Evolutionary conservation across 2,888 invertebrate species (phyloP).

Genomic region (Himalopsyche kuldschensis): DNA sequence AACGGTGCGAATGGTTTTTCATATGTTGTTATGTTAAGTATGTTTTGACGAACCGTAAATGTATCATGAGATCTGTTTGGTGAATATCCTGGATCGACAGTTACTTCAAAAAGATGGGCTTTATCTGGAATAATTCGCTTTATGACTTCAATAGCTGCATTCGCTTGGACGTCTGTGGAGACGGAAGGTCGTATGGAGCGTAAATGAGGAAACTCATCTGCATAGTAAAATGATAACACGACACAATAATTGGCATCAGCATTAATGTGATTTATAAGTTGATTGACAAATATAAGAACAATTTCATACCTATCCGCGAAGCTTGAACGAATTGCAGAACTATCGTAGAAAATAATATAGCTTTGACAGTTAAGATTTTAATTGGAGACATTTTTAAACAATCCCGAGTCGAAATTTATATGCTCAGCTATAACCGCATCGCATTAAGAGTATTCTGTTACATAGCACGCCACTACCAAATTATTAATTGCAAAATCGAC

Average conservation of each 20-base stretch:
- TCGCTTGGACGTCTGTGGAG: slow-evolving; percentile 7
- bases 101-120: slow-evolving; percentile 23
- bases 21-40: background rate
- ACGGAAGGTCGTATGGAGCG: background rate
- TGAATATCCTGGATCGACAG: slow-evolving; percentile 9
- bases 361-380: background rate
- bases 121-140: slow-evolving; percentile 31
- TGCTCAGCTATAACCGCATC: too few relatives aligned
- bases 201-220: background rate
- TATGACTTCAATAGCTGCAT: slow-evolving; percentile 28
- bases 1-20: too few relatives aligned
- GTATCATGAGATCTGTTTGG: slow-evolving; percentile 14
- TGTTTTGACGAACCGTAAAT: slow-evolving; percentile 16
- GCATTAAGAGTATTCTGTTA: background rate
- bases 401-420: background rate
- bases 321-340: background rate
- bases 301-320: background rate
- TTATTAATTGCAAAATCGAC: background rate
- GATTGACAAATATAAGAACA: background rate
- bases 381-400: background rate
- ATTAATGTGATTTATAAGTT: background rate
- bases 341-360: background rate
- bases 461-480: background rate
- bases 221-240: background rate
- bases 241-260: background rate